Percentiles rank a stretch among this genome's conserved stretches.
phyloP scores from a whole-genome alignment of 2,113 vertebrate species.

The Rhea pennata region DNA sequence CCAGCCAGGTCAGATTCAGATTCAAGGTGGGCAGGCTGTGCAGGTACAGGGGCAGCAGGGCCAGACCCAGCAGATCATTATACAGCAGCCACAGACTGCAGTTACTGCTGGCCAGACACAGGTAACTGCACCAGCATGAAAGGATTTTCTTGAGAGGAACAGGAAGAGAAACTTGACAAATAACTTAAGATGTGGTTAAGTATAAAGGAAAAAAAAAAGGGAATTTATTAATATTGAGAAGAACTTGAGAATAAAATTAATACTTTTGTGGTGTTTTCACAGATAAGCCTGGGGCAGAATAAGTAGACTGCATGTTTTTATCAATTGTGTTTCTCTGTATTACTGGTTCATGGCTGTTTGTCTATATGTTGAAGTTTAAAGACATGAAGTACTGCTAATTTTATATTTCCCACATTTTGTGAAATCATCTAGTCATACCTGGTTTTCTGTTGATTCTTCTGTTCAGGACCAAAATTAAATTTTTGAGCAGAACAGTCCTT shows the following conservation, averaged over 20 bases:
- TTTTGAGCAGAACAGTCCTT: not conserved
- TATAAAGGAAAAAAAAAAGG: not conserved
- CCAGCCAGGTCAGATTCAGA: slow-evolving; percentile 96
- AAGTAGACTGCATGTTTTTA: slow-evolving; percentile 52
- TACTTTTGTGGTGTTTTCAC: slow-evolving; percentile 8
- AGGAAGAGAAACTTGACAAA: slow-evolving; percentile 55
- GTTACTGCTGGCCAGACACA: slow-evolving; percentile 97
- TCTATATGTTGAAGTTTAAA: slow-evolving; percentile 3
- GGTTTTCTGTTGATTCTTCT: slow-evolving; percentile 15
- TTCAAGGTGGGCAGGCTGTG: slow-evolving; percentile 95
- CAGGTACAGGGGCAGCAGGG: slow-evolving; percentile 97
- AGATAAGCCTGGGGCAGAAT: slow-evolving; percentile 39
- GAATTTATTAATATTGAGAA: not conserved
- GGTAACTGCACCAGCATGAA: slow-evolving; percentile 79
- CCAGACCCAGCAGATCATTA: slow-evolving; percentile 97
- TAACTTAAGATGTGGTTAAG: slow-evolving; percentile 28
- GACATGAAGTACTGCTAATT: slow-evolving; percentile 27
- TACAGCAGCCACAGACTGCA: slow-evolving; percentile 98
- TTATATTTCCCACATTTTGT: slow-evolving; percentile 23
- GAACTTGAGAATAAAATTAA: slow-evolving; percentile 2
- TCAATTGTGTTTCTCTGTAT: slow-evolving; percentile 57
- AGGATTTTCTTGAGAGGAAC: slow-evolving; percentile 64
- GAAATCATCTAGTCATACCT: not conserved
- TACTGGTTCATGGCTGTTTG: slow-evolving; percentile 33
- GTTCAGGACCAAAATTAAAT: slow-evolving; percentile 8